Percentiles rank a stretch among this genome's conserved stretches.
phyloP scores from a whole-genome alignment of 2,888 invertebrate genomes.

The Cantharis flavilabris region DNA sequence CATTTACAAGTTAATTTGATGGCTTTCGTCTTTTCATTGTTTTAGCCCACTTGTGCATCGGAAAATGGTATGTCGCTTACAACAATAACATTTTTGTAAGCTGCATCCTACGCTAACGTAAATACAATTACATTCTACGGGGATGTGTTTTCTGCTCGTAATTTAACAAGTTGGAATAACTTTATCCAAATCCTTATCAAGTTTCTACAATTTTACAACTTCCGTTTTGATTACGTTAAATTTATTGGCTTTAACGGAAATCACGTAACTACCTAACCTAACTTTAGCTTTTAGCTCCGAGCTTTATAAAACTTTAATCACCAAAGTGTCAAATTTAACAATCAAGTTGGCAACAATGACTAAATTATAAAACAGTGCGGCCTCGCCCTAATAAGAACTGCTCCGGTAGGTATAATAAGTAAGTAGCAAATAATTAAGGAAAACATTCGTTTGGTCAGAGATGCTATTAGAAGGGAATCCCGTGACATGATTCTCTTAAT shows the following conservation, averaged over 20 bases:
- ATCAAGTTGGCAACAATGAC: neutral
- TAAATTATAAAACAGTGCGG: neutral
- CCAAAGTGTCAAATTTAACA: neutral
- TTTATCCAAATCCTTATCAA: neutral
- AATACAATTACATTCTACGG: neutral
- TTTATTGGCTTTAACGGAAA: neutral
- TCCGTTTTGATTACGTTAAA: constrained; percentile 1
- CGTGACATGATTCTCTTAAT: constrained; percentile 58
- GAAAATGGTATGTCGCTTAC: neutral
- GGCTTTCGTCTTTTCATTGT: neutral
- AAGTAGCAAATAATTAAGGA: constrained; percentile 43
- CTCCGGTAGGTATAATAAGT: neutral
- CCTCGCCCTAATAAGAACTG: too few species aligned
- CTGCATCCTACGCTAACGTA: neutral
- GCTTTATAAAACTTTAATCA: neutral
- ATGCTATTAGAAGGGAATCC: constrained; percentile 56
- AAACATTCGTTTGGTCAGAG: constrained; percentile 50
- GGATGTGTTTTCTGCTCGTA: neutral
- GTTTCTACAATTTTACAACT: neutral
- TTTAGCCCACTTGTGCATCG: neutral
- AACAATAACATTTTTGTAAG: neutral
- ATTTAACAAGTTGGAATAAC: neutral
- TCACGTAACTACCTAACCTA: neutral
- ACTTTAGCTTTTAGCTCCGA: neutral
- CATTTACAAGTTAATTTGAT: constrained; percentile 23